Conservation (phyloP, 2,113 vertebrate genomes). For the Collichthys lucidus region DNA sequence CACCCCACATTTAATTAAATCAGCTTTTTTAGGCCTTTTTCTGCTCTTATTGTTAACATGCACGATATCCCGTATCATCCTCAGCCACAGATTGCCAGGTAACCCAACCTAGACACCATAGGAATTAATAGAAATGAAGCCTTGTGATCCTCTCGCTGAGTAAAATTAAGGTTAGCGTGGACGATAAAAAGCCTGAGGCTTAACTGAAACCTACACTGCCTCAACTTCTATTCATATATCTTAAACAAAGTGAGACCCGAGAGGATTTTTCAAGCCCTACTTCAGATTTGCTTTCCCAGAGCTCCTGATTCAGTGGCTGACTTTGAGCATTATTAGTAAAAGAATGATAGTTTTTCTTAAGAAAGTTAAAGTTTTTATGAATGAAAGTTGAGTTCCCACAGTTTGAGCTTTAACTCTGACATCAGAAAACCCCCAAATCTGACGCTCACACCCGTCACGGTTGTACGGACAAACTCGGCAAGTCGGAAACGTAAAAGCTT, state of each 20-base stretch:
- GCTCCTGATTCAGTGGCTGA: background rate
- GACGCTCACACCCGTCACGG: background rate
- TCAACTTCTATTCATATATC: conserved; percentile 16
- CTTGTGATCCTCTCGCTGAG: conserved; percentile 32
- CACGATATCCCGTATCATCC: conserved; percentile 38
- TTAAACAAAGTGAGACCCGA: background rate
- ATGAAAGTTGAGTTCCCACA: background rate
- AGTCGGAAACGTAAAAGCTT: background rate
- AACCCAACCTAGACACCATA: conserved; percentile 44
- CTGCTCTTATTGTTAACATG: conserved; percentile 18
- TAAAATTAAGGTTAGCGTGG: conserved; percentile 27
- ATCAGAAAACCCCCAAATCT: background rate
- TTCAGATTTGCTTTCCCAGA: conserved; percentile 7
- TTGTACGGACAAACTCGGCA: background rate
- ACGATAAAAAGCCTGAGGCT: conserved; percentile 24
- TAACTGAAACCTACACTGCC: conserved; percentile 39
- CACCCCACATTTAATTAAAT: conserved; percentile 43
- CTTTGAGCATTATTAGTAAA: background rate
- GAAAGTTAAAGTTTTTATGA: background rate
- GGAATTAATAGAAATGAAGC: conserved; percentile 67
- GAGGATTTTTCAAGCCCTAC: conserved; percentile 5
- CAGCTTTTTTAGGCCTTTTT: background rate
- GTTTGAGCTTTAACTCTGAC: background rate
- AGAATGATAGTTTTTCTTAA: background rate
- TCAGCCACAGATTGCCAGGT: conserved; percentile 60